Base-by-base conservation (phyloP, 2,113 vertebrate genomes). In the Sporophila hypoxantha region DNA sequence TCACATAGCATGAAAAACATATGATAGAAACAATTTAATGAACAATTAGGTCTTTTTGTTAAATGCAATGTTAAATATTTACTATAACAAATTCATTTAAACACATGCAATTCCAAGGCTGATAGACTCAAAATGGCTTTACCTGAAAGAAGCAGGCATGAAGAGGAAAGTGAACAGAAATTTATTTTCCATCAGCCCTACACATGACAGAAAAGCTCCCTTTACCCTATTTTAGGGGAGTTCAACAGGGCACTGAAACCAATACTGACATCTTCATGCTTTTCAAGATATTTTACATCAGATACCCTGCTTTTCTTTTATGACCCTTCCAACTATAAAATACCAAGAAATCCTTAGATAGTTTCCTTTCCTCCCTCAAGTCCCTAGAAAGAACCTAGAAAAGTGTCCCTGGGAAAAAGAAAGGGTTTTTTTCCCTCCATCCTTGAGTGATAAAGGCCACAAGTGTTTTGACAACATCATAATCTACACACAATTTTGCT, bases 251-350 rank as follows among this genome's bases (percentile, higher is more conserved):
- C 60, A 75, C 47, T 76, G 76, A 93, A 95, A 92, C 44, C 62
- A 91, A 82, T 46, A 65, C 34, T 65, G 36, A 89, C 42, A 60
- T 79, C 64, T 64, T 66, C 87, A 87, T 25, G 46, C 69, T 86
- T 82, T 77, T 94, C 91, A 96, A 80, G 34, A 47, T 26, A 85
- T 68, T 84, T 92, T 76, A 62, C 26, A 87, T 88, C 34, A 87
- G 93, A 78, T 36, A 42, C 8, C 29, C 57, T 17, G 25, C 4
- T 59, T 37, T 55, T 30, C 41, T 88, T 78, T 67, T 55, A 82
- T 49, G 59, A 85, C 30, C 17, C 57, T 55, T 80, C 50, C 44
- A 76, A 18, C 36, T 57, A 41, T 8, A 27, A 73, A 82, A 26
- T 6, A 0, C 39, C 39, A 73, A 61, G 29, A 73, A 90, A 87